Conservation (phyloP, 2,888 invertebrate species). For the Hirtodrosophila confusa region DNA sequence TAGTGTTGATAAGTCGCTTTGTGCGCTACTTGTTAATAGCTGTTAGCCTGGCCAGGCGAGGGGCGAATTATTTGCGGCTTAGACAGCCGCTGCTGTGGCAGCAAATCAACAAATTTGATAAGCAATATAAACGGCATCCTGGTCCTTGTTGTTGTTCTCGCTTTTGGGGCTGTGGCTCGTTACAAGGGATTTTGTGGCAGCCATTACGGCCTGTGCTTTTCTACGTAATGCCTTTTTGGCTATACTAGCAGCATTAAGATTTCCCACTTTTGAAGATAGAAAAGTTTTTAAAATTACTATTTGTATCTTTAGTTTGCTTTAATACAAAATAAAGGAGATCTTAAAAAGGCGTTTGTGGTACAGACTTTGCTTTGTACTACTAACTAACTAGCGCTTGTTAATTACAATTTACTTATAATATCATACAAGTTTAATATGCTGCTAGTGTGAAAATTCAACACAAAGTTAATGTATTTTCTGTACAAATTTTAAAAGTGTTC, state of each 20-base stretch:
- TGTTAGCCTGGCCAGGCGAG: conserved; percentile 33
- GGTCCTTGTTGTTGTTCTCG: conserved; percentile 26
- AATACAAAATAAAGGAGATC: no score
- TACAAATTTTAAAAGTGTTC: conserved; percentile 5
- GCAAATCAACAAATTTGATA: conserved; percentile 80
- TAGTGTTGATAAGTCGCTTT: conserved; percentile 76
- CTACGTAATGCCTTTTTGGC: conserved; percentile 27
- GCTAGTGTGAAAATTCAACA: conserved; percentile 2
- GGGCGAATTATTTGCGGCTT: conserved; percentile 72
- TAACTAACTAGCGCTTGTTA: no score
- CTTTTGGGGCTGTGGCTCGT: conserved; percentile 41
- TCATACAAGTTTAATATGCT: no score
- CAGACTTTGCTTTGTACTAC: no score
- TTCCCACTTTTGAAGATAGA: conserved; percentile 30
- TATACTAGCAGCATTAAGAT: conserved; percentile 33
- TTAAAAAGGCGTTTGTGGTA: no score
- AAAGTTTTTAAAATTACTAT: background rate
- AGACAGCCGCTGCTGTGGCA: conserved; percentile 63
- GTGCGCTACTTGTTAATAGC: conserved; percentile 72
- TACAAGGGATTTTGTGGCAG: conserved; percentile 64
- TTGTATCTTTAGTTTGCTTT: no score
- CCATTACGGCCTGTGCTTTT: conserved; percentile 29
- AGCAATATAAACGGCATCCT: conserved; percentile 68
- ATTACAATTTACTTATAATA: no score
- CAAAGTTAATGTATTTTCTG: background rate